These are phyloP conservation scores for Drosophila conformis DNA, from an alignment of 2,888 invertebrate genomes.

Conservation along the genomic window DNA sequence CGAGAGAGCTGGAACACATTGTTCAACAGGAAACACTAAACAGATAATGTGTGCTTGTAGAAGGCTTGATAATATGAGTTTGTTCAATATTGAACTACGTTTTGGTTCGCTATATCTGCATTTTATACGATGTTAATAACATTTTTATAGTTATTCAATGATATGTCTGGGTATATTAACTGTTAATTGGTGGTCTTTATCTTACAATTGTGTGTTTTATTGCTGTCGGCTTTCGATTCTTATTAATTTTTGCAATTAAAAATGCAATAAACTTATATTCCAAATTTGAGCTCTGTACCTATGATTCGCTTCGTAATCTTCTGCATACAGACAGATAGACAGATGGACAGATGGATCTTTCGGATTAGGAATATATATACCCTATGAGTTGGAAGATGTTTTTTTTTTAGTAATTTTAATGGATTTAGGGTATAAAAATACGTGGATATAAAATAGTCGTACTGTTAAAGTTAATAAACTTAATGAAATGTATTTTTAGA, in stretches of 20 bases:
- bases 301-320: background rate
- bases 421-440: no score
- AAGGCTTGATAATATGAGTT: no score
- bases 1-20: background rate
- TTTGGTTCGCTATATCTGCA: background rate
- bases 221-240: background rate
- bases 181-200: background rate
- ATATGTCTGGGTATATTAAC: background rate
- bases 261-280: background rate
- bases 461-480: background rate
- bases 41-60: background rate
- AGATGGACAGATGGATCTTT: background rate
- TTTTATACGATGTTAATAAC: background rate
- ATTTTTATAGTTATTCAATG: background rate
- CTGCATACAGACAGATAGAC: background rate
- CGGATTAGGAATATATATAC: background rate
- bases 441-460: background rate
- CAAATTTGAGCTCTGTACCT: background rate
- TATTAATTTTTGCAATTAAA: background rate
- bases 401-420: no score
- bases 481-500: background rate
- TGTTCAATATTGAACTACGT: background rate
- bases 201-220: background rate
- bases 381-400: background rate
- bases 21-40: background rate